phyloP scores from a whole-genome alignment of 2,113 vertebrate species.

The Oryzias woworae region DNA sequence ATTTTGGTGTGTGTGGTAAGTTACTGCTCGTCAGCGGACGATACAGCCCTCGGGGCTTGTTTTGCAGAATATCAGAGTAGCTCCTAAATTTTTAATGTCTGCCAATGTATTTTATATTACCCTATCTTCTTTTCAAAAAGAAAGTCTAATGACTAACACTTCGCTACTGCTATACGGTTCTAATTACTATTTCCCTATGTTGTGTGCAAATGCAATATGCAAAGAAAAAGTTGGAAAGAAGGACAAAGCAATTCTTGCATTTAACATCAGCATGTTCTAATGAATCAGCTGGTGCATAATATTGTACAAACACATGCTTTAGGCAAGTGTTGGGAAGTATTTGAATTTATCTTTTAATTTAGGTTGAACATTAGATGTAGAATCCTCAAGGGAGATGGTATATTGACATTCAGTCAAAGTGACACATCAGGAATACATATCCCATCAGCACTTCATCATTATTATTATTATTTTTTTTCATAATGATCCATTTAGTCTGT shows the following conservation, averaged over 20 bases:
- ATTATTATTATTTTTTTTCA: too few relatives aligned
- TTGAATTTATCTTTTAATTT: conserved; percentile 11
- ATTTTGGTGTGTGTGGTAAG: conserved; percentile 65
- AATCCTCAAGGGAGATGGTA: not conserved
- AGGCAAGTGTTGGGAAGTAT: conserved; percentile 14
- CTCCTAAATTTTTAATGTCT: conserved; percentile 76
- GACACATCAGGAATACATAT: too few relatives aligned
- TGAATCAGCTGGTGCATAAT: conserved; percentile 17
- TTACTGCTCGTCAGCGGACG: conserved; percentile 55
- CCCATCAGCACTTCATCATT: too few relatives aligned
- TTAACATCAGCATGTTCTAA: conserved; percentile 24
- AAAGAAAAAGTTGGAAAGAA: conserved; percentile 26
- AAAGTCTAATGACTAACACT: conserved; percentile 73
- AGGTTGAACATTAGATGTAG: not conserved
- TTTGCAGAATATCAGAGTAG: conserved; percentile 72
- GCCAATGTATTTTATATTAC: conserved; percentile 75
- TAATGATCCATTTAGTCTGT: too few relatives aligned
- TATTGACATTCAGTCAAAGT: too few relatives aligned
- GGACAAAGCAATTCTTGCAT: conserved; percentile 18
- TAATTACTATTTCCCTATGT: conserved; percentile 62
- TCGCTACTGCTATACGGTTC: conserved; percentile 57
- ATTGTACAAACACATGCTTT: conserved; percentile 12
- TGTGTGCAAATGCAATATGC: conserved; percentile 58
- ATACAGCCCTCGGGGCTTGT: conserved; percentile 68
- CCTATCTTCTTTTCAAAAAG: conserved; percentile 75